Base-by-base conservation (phyloP, 2,888 invertebrate species). In the Lasioglossum villosulum region DNA sequence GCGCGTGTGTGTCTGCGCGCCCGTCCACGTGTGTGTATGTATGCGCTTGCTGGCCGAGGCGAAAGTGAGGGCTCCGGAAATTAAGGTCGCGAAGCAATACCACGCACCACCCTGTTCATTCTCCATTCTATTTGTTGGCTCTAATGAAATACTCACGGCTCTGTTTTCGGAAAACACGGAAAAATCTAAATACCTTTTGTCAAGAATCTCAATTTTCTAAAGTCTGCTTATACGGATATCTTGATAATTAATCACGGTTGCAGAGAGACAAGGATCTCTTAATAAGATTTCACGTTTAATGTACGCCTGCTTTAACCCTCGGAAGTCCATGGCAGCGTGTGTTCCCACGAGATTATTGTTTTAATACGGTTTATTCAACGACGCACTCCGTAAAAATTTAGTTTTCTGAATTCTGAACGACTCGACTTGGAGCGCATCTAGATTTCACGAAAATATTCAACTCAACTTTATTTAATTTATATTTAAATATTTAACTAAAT, bases 31-130 rank as follows among this genome's bases (percentile, higher is more conserved):
- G 27, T 66, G 23, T 42, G 34, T 30, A 77, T 23, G 42, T 74
- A 70, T 72, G 68, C 74, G 70, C 63, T 71, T 45, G 75, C 45
- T 74, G 78, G 72, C 70, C 71, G 48, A 73, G 68, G 83, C 78
- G 83, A 88, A 87, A 88, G 86, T 68, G 82, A 84, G 79, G 82
- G 78, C 45, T 23, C 84, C 88, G 90, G 90, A 90, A 90, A 89
- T 90, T 88, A 90, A 90, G 87, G 82, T 84, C 85, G 86, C 83
- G 59, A 74, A 78, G 82, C 86, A 83, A 83, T 88, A 82, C 71
- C 59, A 78, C 75, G 83, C 78, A 81, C 59, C 78, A 59, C 66
- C 70, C 63, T 66, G n/a, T 42, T 72, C 78, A 71, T 84, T 80
- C 66, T 37, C 80, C 66, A 39, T 78, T 75, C 80, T 80, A 81